Evolutionary conservation across 2,888 invertebrate species (phyloP), one percentile per base, ranked within the genome.

Genomic region (Salticus scenicus): DNA sequence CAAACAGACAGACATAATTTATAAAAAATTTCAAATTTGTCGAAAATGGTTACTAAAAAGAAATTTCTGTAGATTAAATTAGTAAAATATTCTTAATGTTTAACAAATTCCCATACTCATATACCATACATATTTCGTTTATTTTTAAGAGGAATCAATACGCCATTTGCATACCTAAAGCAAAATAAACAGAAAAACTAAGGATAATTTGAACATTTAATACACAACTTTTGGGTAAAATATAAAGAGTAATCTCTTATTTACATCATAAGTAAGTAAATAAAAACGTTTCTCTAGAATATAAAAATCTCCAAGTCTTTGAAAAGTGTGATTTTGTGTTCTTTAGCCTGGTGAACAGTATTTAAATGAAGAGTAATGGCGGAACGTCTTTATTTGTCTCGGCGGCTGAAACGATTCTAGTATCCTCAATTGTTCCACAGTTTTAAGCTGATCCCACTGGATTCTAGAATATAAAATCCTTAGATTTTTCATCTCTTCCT

Each of bases 361-460:
- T 84, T 77, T 77, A 84, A 84, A 84, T 84, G 83, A 84, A 84
- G 83, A 84, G 31, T 84, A 84, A 84, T 84, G 77, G 83, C 20
- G n/a, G 31, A 57, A 24, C 67, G 83, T 51, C 76, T 84, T 84
- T 84, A 73, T 77, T 77, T 72, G 73, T 73, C 73, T 67, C 77
- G 37, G 14, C 64, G 12, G 73, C 42, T 63, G 73, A 67, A 78
- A 84, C 72, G 69, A 42, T 77, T 73, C 51, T 73, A 84, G 73
- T 73, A 72, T 10, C 51, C 69, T 69, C 77, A 51, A 84, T 77
- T 73, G 57, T 77, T 47, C 30, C 37, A 7, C n/a, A 47, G 71
- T 47, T 76, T 77, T 76, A 14, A 41, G 57, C 41, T 63, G 73
- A 80, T 73, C 31, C 66, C 71, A 31, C 33, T 5, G 69, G 81